A percentile compares a stretch with the other conserved stretches of the same genome.
Conservation (phyloP, 2,113 vertebrate genomes). For the Ptilonorhynchus violaceus region DNA sequence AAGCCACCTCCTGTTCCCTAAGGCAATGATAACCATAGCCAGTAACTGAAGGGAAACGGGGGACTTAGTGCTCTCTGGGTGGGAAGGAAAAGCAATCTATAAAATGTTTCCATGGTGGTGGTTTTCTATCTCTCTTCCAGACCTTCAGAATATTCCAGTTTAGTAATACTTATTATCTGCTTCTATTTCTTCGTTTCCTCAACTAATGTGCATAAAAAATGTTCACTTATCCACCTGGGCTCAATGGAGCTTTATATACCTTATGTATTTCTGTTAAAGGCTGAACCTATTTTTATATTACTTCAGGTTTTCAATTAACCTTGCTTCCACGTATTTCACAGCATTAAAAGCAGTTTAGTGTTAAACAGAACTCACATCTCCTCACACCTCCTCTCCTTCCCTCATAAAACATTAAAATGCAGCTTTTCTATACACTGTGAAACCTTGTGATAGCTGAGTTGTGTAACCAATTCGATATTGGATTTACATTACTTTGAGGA, state of each 20-base stretch:
- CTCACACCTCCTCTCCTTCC: background rate
- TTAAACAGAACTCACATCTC: conserved; percentile 31
- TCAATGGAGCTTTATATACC: background rate
- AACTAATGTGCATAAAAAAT: conserved; percentile 9
- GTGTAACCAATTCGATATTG: background rate
- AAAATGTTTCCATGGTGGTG: background rate
- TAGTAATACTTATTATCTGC: background rate
- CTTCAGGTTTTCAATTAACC: conserved; percentile 53
- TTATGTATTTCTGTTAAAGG: background rate
- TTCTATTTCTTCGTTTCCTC: background rate
- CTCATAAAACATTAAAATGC: conserved; percentile 12
- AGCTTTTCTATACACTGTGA: background rate
- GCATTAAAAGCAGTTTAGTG: conserved; percentile 37
- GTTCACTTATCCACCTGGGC: background rate
- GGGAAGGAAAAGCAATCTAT: background rate
- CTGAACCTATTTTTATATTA: conserved; percentile 52
- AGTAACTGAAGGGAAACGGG: background rate
- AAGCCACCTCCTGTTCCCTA: background rate
- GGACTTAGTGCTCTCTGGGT: background rate
- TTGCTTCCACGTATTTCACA: conserved; percentile 33
- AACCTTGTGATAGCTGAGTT: background rate
- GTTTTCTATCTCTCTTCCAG: background rate
- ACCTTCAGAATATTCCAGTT: background rate
- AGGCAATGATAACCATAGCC: background rate
- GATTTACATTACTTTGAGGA: conserved; percentile 22